Evolutionary conservation across 1,140 invertebrate species (phyloP), one percentile per base, ranked within the genome.

Genomic region (Ceratina calcarata): DNA sequence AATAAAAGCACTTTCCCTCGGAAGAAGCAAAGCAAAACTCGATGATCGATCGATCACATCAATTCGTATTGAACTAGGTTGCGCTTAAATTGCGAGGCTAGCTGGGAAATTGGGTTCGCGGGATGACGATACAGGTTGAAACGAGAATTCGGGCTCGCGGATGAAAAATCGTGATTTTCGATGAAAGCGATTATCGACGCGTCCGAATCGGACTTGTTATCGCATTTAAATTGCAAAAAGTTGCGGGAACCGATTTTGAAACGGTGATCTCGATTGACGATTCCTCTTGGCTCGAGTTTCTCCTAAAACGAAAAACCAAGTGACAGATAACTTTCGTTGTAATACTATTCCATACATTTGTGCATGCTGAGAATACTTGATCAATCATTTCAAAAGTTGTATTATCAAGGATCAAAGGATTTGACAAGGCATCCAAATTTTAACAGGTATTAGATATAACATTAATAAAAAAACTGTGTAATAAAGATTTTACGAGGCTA

Each of bases 171-270:
- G 51, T 64, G 13, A 60, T 20, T 13, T 4, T 8, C 60, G 18
- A 32, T 62, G 71, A 27, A 32, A 64, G n/a, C 57, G 69, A n/a
- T 37, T 58, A 45, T 72, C 58, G 69, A n/a, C 16, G 27, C 3
- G 64, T 3, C 13, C 22, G 37, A 8, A 22, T 55, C 49, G 51
- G 55, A 2, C n/a, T 65, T 65, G 72, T 55, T 55, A 65, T 57
- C 65, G 58, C 27, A 37, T 74, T 74, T 55, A 55, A 65, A 74
- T 74, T 65, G 49, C 61, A 65, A 74, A 65, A 55, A 51, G 18
- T 22, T 6, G 49, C 60, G n/a, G 24, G 10, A 45, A 7, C 37
- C 37, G 37, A 6, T 45, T 45, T 45, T 45, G 37, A 45, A 45
- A 13, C 45, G 12, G 49, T 37, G 32, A 74, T 55, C 22, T 22